These are phyloP conservation scores for Rallus limicola DNA, from an alignment of 2,113 vertebrate genomes.

Conservation along the genomic window DNA sequence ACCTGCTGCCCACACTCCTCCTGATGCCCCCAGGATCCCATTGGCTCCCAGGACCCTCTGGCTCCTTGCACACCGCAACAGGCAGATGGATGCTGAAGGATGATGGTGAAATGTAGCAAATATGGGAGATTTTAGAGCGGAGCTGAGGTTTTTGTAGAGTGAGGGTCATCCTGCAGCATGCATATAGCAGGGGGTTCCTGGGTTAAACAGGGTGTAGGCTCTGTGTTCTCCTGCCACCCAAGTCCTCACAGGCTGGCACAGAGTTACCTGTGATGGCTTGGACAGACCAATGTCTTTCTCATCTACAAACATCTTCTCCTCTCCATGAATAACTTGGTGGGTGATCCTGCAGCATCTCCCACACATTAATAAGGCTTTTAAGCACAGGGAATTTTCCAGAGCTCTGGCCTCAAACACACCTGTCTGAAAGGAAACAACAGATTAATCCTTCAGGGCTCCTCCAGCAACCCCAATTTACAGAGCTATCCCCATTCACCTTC, in stretches of 20 bases:
- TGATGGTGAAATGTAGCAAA: rapidly evolving
- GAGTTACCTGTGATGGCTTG: neutral
- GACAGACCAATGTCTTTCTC: neutral
- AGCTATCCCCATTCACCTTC: neutral
- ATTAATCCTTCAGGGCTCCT: neutral
- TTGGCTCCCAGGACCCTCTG: neutral
- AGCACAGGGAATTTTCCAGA: neutral
- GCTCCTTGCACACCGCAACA: neutral
- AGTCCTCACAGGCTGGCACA: rapidly evolving
- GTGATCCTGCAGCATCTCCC: neutral
- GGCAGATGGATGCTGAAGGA: rapidly evolving
- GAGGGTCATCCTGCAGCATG: no score
- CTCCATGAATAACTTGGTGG: neutral
- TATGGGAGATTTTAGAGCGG: neutral
- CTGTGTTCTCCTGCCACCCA: no score
- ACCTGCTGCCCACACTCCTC: no score
- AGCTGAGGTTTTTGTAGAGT: neutral
- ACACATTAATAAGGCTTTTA: rapidly evolving
- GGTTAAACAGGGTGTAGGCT: neutral
- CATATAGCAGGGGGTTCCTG: rapidly evolving
- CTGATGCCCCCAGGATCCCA: no score
- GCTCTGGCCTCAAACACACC: neutral
- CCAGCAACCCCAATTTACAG: neutral
- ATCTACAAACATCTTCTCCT: neutral
- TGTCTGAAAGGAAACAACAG: neutral